Evolutionary conservation across 2,113 vertebrate species (phyloP), one percentile per base, ranked within the genome.

Genomic region (Paramormyrops kingsleyae): DNA sequence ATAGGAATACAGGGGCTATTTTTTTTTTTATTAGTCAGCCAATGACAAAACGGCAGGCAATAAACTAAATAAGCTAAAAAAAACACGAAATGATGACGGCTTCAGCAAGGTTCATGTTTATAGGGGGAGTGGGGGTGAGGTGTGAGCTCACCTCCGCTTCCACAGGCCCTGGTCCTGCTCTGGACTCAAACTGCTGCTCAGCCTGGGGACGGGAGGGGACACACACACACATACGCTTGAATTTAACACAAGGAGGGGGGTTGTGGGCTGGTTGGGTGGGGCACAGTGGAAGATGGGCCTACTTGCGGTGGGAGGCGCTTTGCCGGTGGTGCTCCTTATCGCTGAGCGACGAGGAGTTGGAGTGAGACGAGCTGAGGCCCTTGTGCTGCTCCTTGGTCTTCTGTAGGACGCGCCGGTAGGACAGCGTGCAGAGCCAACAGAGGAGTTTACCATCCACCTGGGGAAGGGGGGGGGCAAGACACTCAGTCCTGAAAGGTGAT

Each of bases 301-400:
- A 99, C 98, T 98, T 99, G 95, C 98, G 97, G 94, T 99, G 97
- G 91, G 97, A 95, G 92, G 97, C 96, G 94, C 98, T 97, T 17
- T 83, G 77, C 19, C 77, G 74, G 88, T 98, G 97, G 95, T 98
- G 98, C 93, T 99, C 98, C 95, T 99, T 99, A 92, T 99, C 98
- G 3, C 97, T 95, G 90, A 99, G 96, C 56, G 98, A 97, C 4
- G 98, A 98, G 5, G 98, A 98, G 93, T 99, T 99, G 84, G 98
- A 97, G 93, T 97, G 97, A n/a, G 97, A 97, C 47, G 98, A 97
- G 88, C 97, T 97, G 6, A 99, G 95, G 92, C 97, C 98, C 94
- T 99, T 99, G 92, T 98, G 96, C 91, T 99, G 99, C 90, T 99
- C 99, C 95, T 99, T 99, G 66, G 99, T 99, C 96, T 99, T 99